These are phyloP conservation scores for Proterorhinus semilunaris DNA, from an alignment of 2,113 vertebrate genomes.

Conservation along the genomic window DNA sequence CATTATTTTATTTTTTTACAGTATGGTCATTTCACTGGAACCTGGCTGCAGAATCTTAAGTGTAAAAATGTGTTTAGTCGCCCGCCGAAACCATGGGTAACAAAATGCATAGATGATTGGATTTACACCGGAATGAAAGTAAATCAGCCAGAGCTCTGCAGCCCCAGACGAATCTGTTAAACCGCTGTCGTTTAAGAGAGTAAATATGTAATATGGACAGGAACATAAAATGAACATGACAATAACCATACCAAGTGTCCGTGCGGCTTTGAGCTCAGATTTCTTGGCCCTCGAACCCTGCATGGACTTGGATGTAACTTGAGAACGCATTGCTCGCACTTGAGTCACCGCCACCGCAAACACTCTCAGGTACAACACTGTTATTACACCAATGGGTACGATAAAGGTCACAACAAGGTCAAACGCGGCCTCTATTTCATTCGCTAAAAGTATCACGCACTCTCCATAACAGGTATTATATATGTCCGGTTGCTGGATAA, in stretches of 20 bases:
- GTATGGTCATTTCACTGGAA: constrained; percentile 23
- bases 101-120: constrained; percentile 41
- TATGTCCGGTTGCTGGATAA: constrained; percentile 17
- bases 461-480: constrained; percentile 41
- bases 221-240: constrained; percentile 15
- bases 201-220: constrained; percentile 16
- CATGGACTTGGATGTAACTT: not conserved
- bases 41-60: constrained; percentile 41
- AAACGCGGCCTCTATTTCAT: not conserved
- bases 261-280: constrained; percentile 24
- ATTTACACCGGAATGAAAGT: constrained; percentile 57
- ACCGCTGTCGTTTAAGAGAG: not conserved
- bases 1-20: not conserved
- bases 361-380: constrained; percentile 37
- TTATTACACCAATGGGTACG: constrained; percentile 29
- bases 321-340: constrained; percentile 28
- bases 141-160: constrained; percentile 31
- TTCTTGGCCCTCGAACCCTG: not conserved
- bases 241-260: constrained; percentile 19
- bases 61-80: constrained; percentile 28
- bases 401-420: constrained; percentile 43
- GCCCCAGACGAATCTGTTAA: constrained; percentile 16
- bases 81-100: constrained; percentile 54
- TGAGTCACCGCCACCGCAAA: constrained; percentile 49
- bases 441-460: constrained; percentile 24